Evolutionary conservation across 2,113 vertebrate species (phyloP), one percentile per base, ranked within the genome.

Genomic region (Morone chrysops): DNA sequence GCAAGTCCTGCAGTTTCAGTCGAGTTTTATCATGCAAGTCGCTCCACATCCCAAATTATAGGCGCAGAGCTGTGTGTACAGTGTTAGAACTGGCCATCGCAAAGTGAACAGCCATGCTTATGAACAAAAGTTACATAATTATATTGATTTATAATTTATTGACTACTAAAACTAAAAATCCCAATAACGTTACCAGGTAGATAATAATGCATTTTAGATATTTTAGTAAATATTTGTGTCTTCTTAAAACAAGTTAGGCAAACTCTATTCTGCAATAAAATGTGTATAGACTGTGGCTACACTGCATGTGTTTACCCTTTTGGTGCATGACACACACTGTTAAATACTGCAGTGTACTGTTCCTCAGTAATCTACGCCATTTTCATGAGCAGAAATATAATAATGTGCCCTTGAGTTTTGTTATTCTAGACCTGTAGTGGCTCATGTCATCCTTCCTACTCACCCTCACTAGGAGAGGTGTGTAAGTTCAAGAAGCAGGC

Each of bases 401-500:
- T 17, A 68, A n/a, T 61, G 45, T 41, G 31, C 45, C 60, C 41
- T 13, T 31, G 41, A 69, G 63, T 43, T 73, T 80, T 72, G 22
- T 75, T 71, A 73, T 68, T 88, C 61, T 45, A n/a, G 22, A 61
- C 60, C 3, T 43, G 36, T 31, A 53, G 82, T 72, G 45, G 17
- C 63, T 67, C 67, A 14, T 76, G 83, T 76, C 47, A 67, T 61
- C 41, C 59, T 62, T 66, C 57, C 70, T 5, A 57, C 22, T 61
- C 56, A 71, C 65, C 72, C 50, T 80, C 51, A 43, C 40, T 53
- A 5, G 59, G 5, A 63, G 74, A 79, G 62, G 59, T 70, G 79
- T 69, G 0, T 48, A 59, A 54, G 80, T 87, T 85, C 79, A 87
- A 63, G 70, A 77, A 36, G 75, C 31, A 82, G 54, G 12, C 61